Evolutionary conservation across 2,888 invertebrate species (phyloP), one percentile per base, ranked within the genome.

Genomic region (Acanthopleura granulata): DNA sequence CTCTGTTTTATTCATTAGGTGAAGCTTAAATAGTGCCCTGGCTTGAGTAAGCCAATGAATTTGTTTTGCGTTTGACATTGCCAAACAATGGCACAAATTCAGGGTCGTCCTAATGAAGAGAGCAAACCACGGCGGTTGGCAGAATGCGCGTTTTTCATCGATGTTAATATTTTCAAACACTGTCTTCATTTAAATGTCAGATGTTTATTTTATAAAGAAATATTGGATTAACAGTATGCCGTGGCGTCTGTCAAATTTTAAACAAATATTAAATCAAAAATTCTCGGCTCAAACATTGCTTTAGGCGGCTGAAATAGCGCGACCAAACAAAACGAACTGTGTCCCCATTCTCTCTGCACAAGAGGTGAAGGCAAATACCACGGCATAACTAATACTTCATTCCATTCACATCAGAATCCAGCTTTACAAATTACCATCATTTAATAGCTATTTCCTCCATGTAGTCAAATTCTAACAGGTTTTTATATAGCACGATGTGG

Each of bases 241-340:
- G 57, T 57, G 57, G 57, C 57, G 57, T 57, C 57, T 57, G 57
- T 57, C 57, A 57, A 57, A 57, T 57, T 57, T 18, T 57, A 57
- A 4, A 57, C 57, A 57, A 57, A 57, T 12, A 57, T 57, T 4
- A 3, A 57, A 57, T 6, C 4, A 57, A 57, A 57, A 57, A 18
- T 6, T 57, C 40, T 40, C 40, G 40, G 40, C 40, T 40, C 40
- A 40, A 40, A 40, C 40, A 40, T 40, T 40, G 40, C 40, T 40
- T 40, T 40, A 6, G 40, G 40, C 40, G 40, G 40, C 40, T 40
- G 9, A 40, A 6, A 40, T 40, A 40, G 40, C 40, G 40, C 40
- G 40, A 40, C 3, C 9, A 40, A 40, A 40, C 40, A 40, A 3
- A 40, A 40, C 4, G 9, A 40, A 40, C 40, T 40, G 40, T 40